phyloP scores from a whole-genome alignment of 2,113 vertebrate genomes.

The Cyphomyrus plagiostoma region DNA sequence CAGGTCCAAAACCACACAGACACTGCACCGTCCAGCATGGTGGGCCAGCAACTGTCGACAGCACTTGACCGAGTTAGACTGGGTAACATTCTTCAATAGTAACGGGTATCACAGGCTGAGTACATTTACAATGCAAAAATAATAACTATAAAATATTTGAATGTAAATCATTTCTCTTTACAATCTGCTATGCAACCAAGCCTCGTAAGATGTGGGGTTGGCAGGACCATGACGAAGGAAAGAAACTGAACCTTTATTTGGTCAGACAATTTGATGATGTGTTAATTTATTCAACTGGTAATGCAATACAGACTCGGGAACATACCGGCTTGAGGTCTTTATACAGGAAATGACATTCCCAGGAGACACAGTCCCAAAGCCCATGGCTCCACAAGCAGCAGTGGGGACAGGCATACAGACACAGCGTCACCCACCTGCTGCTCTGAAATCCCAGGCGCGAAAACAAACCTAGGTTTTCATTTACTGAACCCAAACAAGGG shows the following conservation, averaged over 20 bases:
- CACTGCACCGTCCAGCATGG: neutral
- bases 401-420: neutral
- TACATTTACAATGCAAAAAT: neutral
- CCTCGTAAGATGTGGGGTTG: neutral
- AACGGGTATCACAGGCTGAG: neutral
- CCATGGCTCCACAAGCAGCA: neutral
- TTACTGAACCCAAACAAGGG: neutral
- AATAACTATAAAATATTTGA: neutral
- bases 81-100: neutral
- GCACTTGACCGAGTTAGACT: neutral
- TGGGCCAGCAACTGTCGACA: neutral
- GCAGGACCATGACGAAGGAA: neutral
- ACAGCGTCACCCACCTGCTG: neutral
- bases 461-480: neutral
- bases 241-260: neutral
- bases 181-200: neutral
- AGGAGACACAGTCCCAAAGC: neutral
- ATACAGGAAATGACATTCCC: constrained; percentile 5
- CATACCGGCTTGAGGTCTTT: neutral
- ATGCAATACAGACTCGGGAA: neutral
- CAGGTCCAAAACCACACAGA: neutral
- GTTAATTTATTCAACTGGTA: neutral
- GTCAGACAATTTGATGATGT: neutral
- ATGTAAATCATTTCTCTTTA: neutral
- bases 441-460: neutral